phyloP scores from a whole-genome alignment of 30 jellyfish, hydroid and myxozoan genomes.

The Hydractinia symbiolongicarpus region DNA sequence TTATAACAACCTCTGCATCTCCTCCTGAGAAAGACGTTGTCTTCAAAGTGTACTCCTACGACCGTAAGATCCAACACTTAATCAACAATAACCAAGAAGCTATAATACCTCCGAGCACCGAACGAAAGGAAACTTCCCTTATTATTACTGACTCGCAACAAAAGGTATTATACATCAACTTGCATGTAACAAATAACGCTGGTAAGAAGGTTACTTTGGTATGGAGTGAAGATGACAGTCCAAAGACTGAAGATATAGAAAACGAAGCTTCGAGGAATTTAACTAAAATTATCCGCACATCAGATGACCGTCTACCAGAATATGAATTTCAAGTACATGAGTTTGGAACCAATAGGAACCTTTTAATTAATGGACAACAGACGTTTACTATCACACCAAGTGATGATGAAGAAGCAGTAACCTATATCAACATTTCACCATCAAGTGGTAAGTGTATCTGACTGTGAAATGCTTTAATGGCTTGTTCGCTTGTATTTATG shows the following conservation, averaged over 20 bases:
- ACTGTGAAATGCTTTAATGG: neutral
- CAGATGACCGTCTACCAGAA: slow-evolving; percentile 40
- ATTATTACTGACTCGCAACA: slow-evolving; percentile 10
- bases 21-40: slow-evolving; percentile 24
- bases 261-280: slow-evolving; percentile 60
- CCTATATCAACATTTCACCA: slow-evolving; percentile 53
- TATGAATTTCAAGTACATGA: slow-evolving; percentile 87
- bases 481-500: too few species aligned
- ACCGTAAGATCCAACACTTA: neutral
- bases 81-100: slow-evolving; percentile 16
- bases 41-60: slow-evolving; percentile 19
- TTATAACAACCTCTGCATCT: slow-evolving; percentile 27
- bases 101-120: slow-evolving; percentile 14
- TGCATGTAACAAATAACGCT: slow-evolving; percentile 73
- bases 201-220: slow-evolving; percentile 87
- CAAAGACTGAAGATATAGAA: slow-evolving; percentile 68
- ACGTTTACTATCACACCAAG: slow-evolving; percentile 64
- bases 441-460: slow-evolving; percentile 10
- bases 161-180: slow-evolving; percentile 41
- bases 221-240: slow-evolving; percentile 85
- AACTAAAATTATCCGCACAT: slow-evolving; percentile 40
- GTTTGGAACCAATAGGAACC: slow-evolving; percentile 70
- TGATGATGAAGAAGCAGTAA: slow-evolving; percentile 50
- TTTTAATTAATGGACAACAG: slow-evolving; percentile 79
- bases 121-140: neutral